Conservation (phyloP, 37 sponge, comb jelly and placozoan species). For the Aplysina aerophoba region DNA sequence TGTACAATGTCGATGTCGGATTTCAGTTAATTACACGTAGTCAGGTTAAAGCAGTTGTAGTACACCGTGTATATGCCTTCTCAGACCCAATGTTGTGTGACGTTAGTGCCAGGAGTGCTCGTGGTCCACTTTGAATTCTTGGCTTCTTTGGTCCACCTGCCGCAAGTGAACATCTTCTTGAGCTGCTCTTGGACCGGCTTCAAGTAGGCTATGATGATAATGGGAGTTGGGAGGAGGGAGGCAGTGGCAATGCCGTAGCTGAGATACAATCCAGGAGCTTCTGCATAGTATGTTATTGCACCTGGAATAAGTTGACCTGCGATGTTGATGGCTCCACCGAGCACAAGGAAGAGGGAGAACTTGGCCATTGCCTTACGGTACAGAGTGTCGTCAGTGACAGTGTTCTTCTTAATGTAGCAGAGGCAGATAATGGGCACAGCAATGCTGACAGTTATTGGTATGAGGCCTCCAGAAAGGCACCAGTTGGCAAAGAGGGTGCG, state of each 20-base stretch:
- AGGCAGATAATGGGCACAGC: background rate
- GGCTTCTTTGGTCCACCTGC: too few species aligned
- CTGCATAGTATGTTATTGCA: background rate
- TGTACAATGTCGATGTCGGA: too few species aligned
- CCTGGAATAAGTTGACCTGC: too few species aligned
- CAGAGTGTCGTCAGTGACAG: background rate
- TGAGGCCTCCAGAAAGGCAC: background rate
- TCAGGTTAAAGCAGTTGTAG: too few species aligned
- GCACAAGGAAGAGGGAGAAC: too few species aligned
- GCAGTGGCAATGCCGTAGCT: background rate
- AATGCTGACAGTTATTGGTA: conserved; percentile 16
- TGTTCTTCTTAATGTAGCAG: conserved; percentile 7
- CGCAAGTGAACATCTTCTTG: too few species aligned
- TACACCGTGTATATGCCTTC: too few species aligned
- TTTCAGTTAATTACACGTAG: too few species aligned
- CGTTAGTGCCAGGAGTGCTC: too few species aligned
- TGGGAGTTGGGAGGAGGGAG: conserved; percentile 17
- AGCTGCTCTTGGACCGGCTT: background rate
- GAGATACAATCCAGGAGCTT: background rate
- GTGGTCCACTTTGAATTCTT: too few species aligned
- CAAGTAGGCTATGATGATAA: background rate
- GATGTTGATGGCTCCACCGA: too few species aligned
- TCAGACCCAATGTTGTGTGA: too few species aligned
- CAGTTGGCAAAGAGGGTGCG: background rate
- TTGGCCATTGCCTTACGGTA: background rate